Percentiles rank a stretch among this genome's conserved stretches.
Evolutionary conservation across 2,797 vertebrate genomes (phyloP).

Genomic region (Pogoniulus pusillus): DNA sequence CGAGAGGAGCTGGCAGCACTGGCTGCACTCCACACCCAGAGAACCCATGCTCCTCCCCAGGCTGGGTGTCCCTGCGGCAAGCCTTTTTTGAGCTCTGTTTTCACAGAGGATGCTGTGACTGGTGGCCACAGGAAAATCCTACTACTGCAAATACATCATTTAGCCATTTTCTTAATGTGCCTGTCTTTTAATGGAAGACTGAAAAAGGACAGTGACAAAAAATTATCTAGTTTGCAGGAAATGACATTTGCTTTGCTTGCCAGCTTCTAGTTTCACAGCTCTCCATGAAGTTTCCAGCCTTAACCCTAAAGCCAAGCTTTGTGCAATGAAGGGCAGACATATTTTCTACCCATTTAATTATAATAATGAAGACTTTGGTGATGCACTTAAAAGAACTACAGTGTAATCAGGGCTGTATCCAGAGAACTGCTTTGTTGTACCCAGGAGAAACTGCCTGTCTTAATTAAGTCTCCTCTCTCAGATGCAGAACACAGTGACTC

Average conservation of each 20-base stretch:
- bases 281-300: neutral
- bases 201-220: neutral
- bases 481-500: neutral
- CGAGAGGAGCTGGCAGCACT: neutral
- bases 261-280: slow-evolving; percentile 18
- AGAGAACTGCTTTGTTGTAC: slow-evolving; percentile 19
- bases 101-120: neutral
- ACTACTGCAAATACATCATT: neutral
- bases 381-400: slow-evolving; percentile 22
- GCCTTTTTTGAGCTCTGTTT: neutral
- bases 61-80: neutral
- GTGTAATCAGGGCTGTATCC: neutral
- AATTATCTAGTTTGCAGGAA: neutral
- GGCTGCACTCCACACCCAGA: fast-evolving
- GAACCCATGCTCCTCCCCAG: neutral
- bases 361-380: slow-evolving; percentile 33
- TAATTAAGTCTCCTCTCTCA: slow-evolving; percentile 47
- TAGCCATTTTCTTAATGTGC: neutral
- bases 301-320: slow-evolving; percentile 24
- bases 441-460: slow-evolving; percentile 20
- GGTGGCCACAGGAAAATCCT: neutral
- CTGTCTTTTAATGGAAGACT: neutral
- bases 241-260: neutral
- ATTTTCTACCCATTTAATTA: slow-evolving; percentile 29
- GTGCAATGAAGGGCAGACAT: neutral